phyloP scores from a whole-genome alignment of 2,888 invertebrate species.

The Andrena hattorfiana region DNA sequence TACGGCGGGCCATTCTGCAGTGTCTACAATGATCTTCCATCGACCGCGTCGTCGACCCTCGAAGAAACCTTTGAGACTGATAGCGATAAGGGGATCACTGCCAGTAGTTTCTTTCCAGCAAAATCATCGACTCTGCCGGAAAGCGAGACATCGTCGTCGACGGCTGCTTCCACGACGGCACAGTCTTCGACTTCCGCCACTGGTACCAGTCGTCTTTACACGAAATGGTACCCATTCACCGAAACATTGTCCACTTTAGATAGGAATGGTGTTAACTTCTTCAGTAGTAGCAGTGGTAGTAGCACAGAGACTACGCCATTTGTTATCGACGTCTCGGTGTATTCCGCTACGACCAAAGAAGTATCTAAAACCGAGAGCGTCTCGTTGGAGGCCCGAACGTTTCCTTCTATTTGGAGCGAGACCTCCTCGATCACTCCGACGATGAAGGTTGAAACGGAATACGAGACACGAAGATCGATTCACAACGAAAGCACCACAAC shows the following conservation, averaged over 20 bases:
- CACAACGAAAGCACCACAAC: constrained; percentile 33
- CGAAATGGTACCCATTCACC: constrained; percentile 52
- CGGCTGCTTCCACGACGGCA: background rate
- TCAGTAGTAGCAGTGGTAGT: constrained; percentile 1
- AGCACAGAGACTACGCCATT: constrained; percentile 41
- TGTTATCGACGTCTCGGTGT: constrained; percentile 29
- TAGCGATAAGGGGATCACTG: constrained; percentile 23
- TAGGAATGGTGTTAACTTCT: constrained; percentile 10
- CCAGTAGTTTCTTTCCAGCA: background rate
- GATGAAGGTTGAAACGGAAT: constrained; percentile 21
- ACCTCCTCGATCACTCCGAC: constrained; percentile 6
- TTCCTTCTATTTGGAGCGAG: constrained; percentile 30
- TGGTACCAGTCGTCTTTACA: constrained; percentile 42
- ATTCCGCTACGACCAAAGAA: constrained; percentile 32
- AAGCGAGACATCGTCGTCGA: constrained; percentile 21
- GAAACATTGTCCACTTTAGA: constrained; percentile 38
- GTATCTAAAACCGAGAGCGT: constrained; percentile 26
- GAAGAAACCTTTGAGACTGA: constrained; percentile 28
- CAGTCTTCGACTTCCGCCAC: constrained; percentile 34
- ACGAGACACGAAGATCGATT: constrained; percentile 41
- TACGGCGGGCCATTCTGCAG: constrained; percentile 87
- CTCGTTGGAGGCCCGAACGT: constrained; percentile 36
- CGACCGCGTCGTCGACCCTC: constrained; percentile 25
- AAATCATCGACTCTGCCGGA: constrained; percentile 34
- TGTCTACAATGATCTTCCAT: constrained; percentile 27